Base-by-base conservation (phyloP, 92 coral and sea anemone genomes). In the Palythoa grandis region DNA sequence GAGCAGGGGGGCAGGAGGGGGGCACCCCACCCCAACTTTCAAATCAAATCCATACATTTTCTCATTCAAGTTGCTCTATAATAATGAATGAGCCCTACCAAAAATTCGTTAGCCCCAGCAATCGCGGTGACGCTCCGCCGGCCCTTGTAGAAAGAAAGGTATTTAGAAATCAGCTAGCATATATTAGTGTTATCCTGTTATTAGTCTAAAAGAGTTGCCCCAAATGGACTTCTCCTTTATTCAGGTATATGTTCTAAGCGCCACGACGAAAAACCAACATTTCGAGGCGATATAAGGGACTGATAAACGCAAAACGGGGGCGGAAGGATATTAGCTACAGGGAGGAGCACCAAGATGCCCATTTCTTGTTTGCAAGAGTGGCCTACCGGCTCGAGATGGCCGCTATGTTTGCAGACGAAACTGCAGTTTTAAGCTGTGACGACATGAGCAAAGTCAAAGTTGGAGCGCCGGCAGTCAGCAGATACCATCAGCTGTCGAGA, bases 301-400 rank as follows among this genome's bases (percentile, higher is more conserved):
- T 79, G 29, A 43, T 79, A 16, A 67, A 79, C 38, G 73, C 73
- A 7, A 79, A 88, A 63, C 35, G 63, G 38, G 85, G 89, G 37
- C 38, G 85, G 38, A 87, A 78, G 71, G 76, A 87, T 24, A 87
- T 68, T 52, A 87, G 89, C 70, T 78, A 87, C 39, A 75, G 79
- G 48, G 84, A 87, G 72, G 82, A 87, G 38, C 85, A 87, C 40
- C 79, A 48, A 63, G 89, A 87, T 53, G 65, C 77, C 24, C 89
- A 87, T 43, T 78, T 68, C 47, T 66, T 87, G 58, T 78, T 78
- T 60, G 86, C 79, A 15, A 71, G 86, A 69, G 85, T 80, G 19
- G 82, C 77, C 75, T 53, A 69, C 40, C 57, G 78, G 15, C 87
- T 35, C 14, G 87, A 83, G 87, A 50, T 83, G 57, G 68, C 68